Percentiles rank a stretch among this genome's conserved stretches.
phyloP scores from a whole-genome alignment of 2,113 vertebrate species.

The Probosciger aterrimus region DNA sequence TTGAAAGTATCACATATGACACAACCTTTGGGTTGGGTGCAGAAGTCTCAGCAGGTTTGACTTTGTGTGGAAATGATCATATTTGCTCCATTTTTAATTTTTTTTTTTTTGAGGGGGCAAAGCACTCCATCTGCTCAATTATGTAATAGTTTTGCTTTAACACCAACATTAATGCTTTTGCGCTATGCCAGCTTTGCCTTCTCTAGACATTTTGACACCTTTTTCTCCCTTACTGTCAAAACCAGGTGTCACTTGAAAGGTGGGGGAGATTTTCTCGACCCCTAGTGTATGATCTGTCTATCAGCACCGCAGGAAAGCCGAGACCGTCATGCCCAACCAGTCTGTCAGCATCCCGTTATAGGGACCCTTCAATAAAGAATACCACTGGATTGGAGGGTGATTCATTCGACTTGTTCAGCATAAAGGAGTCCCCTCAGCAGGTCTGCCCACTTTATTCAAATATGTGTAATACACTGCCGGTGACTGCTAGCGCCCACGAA shows the following conservation, averaged over 20 bases:
- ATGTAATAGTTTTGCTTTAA: background rate
- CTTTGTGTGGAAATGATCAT: background rate
- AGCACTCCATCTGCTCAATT: background rate
- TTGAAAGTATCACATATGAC: background rate
- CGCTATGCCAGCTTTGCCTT: background rate
- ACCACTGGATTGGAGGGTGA: background rate
- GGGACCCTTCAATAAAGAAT: background rate
- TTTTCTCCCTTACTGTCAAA: background rate
- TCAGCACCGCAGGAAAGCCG: background rate
- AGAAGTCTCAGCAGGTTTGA: background rate
- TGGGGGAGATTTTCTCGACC: no score
- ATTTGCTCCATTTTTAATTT: background rate
- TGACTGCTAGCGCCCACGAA: fast-evolving
- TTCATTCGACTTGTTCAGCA: background rate
- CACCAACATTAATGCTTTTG: background rate
- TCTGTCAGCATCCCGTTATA: background rate
- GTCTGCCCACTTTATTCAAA: background rate
- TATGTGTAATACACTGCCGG: background rate
- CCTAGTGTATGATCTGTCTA: background rate
- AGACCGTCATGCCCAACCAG: background rate
- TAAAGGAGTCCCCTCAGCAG: background rate
- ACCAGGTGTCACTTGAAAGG: background rate
- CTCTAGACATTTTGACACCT: background rate
- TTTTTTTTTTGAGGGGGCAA: background rate
- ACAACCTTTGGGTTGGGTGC: background rate